phyloP scores from a whole-genome alignment of 2,888 invertebrate species.

The Diaperis boleti region DNA sequence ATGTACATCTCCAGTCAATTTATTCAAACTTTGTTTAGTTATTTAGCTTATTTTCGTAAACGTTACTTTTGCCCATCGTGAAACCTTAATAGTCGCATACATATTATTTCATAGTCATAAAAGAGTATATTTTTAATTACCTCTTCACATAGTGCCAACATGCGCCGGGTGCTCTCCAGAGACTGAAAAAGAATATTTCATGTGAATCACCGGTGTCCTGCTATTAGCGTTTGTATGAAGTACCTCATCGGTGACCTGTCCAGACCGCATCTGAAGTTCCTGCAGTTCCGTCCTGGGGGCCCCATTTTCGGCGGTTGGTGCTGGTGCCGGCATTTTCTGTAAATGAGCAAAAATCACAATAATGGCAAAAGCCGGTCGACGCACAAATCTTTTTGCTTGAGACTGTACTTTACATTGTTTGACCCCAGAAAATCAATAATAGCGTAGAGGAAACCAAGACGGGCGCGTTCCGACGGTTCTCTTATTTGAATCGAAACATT shows the following conservation, averaged over 20 bases:
- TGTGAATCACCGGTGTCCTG: constrained; percentile 3
- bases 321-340: constrained; percentile 73
- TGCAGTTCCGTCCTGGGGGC: constrained; percentile 89
- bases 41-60: too few relatives aligned
- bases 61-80: too few relatives aligned
- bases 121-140: constrained; percentile 69
- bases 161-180: constrained; percentile 91
- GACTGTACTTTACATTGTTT: constrained; percentile 50
- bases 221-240: constrained; percentile 48
- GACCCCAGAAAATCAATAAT: constrained; percentile 53
- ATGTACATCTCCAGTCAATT: too few relatives aligned
- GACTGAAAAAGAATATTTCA: constrained; percentile 76
- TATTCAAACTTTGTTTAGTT: too few relatives aligned
- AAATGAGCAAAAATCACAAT: constrained; percentile 37
- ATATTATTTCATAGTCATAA: not conserved
- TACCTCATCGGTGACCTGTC: constrained; percentile 92
- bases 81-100: too few relatives aligned
- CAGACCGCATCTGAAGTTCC: constrained; percentile 86
- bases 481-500: not conserved
- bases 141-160: constrained; percentile 94
- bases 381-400: constrained; percentile 43
- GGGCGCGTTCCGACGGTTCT: constrained; percentile 41
- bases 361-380: constrained; percentile 21
- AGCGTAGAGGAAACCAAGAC: constrained; percentile 26
- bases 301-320: constrained; percentile 73